These are phyloP conservation scores for Trichogramma dendrolimi DNA, from an alignment of 2,888 invertebrate genomes.

Conservation along the genomic window DNA sequence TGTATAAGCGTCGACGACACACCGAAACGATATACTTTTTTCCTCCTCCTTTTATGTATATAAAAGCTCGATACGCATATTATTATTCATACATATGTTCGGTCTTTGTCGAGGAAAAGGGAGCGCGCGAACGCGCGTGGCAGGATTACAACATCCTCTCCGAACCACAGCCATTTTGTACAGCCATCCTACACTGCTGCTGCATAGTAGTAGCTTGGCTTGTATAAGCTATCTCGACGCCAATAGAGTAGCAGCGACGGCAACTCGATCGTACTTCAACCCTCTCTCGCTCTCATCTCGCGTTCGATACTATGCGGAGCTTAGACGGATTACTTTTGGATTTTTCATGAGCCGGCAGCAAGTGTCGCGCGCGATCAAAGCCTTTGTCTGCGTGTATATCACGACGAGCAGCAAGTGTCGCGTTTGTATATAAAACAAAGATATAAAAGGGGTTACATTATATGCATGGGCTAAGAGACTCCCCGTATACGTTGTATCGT, in stretches of 20 bases:
- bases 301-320: not conserved
- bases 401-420: not conserved
- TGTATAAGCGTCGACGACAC: too few species aligned
- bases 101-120: too few species aligned
- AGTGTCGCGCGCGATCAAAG: slow-evolving; percentile 7
- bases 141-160: slow-evolving; percentile 43
- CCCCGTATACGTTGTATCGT: not conserved
- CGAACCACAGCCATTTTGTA: slow-evolving; percentile 52
- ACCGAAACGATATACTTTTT: too few species aligned
- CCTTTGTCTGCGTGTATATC: not conserved
- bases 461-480: not conserved
- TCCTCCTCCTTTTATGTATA: too few species aligned
- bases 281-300: too few species aligned
- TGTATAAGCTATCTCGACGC: not conserved
- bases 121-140: not conserved
- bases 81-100: too few species aligned
- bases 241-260: slow-evolving; percentile 12
- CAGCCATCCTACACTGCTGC: not conserved
- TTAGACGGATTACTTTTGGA: slow-evolving; percentile 26
- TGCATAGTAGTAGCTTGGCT: not conserved
- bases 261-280: too few species aligned
- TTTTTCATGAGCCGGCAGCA: slow-evolving; percentile 23
- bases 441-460: not conserved
- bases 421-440: not conserved
- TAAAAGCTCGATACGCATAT: too few species aligned